phyloP scores from a whole-genome alignment of 2,113 vertebrate genomes.

The Calidris pugnax region DNA sequence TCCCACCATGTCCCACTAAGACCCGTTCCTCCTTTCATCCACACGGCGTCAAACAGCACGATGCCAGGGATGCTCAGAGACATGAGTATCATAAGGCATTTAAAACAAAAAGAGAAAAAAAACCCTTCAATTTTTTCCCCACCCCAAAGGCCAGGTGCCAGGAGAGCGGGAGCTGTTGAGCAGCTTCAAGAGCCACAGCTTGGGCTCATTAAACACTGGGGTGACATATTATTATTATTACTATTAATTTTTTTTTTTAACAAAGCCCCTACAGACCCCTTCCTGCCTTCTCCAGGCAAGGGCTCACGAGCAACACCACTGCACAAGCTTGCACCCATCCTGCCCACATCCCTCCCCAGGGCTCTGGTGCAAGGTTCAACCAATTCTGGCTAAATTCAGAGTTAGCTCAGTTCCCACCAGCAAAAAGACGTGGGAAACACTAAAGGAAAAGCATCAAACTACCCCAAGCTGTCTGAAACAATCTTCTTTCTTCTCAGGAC shows the following conservation, averaged over 20 bases:
- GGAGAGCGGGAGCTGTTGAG: not conserved
- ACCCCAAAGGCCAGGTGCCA: fast-evolving
- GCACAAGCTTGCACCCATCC: not conserved
- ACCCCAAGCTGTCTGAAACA: not conserved
- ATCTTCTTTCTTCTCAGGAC: not conserved
- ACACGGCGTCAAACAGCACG: not conserved
- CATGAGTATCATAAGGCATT: not conserved
- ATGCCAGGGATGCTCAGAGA: not conserved
- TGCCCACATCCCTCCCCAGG: not conserved
- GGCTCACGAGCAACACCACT: not conserved
- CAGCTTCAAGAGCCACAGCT: not conserved
- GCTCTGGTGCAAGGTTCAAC: not conserved
- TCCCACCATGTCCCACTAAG: not conserved
- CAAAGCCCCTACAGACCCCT: not conserved
- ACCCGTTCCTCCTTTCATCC: not conserved
- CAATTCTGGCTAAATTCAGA: not conserved
- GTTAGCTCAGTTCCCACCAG: not conserved
- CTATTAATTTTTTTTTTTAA: not conserved
- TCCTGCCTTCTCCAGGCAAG: not conserved
- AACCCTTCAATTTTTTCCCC: not conserved
- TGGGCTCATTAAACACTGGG: not conserved
- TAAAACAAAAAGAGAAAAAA: not conserved
- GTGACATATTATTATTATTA: not conserved
- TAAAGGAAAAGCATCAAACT: not conserved
- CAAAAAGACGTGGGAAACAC: fast-evolving